A percentile compares a stretch with the other conserved stretches of the same genome.
These are phyloP conservation scores for Lepilemur ruficaudatus DNA, from an alignment of 2,797 vertebrate genomes.

Conservation along the genomic window DNA sequence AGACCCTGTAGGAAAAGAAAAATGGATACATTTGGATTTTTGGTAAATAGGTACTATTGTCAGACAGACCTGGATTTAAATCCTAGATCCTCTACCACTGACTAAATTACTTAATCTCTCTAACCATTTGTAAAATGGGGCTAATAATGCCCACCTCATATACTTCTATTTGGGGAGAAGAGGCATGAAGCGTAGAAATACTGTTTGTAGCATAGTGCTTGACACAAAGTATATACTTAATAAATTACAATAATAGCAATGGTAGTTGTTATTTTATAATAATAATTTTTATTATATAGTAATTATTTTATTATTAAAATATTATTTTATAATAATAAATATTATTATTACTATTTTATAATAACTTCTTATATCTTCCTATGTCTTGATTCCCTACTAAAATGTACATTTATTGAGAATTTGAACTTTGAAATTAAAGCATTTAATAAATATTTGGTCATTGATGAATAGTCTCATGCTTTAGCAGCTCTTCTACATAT, in stretches of 20 bases:
- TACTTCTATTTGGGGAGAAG: background rate
- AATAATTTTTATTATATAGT: too few relatives aligned
- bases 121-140: background rate
- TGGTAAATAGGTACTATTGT: background rate
- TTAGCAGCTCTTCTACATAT: background rate
- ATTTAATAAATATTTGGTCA: constrained; percentile 1
- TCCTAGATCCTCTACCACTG: background rate
- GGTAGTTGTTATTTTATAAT: background rate
- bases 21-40: constrained; percentile 1
- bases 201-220: background rate
- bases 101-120: background rate
- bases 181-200: background rate
- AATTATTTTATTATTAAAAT: too few relatives aligned
- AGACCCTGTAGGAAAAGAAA: background rate
- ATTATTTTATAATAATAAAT: too few relatives aligned
- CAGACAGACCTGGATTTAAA: background rate
- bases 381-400: background rate
- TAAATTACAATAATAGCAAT: background rate
- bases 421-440: background rate
- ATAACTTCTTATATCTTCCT: background rate
- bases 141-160: background rate
- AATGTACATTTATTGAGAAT: background rate
- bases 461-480: background rate
- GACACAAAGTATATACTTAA: background rate
- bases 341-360: too few relatives aligned